Conservation (phyloP, 1,140 invertebrate species). For the Neodiprion fabricii region DNA sequence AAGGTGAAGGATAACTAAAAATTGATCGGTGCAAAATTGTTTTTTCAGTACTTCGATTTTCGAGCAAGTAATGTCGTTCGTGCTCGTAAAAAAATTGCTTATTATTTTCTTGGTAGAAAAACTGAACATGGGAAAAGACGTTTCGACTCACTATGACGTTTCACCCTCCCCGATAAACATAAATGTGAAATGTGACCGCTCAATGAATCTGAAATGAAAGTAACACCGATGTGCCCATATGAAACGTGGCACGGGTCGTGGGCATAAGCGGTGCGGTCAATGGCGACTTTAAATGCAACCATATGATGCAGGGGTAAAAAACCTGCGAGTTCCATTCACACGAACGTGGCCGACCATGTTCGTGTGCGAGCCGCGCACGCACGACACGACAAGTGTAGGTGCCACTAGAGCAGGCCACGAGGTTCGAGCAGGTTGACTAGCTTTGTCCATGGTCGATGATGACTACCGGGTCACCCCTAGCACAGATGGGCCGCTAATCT, state of each 20-base stretch:
- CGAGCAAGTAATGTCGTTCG: not conserved
- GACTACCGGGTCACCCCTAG: constrained; percentile 53
- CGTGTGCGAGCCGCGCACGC: constrained; percentile 12
- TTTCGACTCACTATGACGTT: too few species aligned
- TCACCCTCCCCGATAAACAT: not conserved
- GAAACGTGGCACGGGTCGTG: not conserved
- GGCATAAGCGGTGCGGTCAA: constrained; percentile 41
- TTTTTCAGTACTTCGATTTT: not conserved
- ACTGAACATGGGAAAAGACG: too few species aligned
- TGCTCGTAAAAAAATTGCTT: too few species aligned
- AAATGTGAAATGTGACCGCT: not conserved
- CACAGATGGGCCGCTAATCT: constrained; percentile 63
- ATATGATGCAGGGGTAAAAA: constrained; percentile 52
- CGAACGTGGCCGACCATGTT: constrained; percentile 25
- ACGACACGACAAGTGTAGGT: constrained; percentile 47
- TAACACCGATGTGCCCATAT: not conserved
- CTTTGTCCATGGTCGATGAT: constrained; percentile 56
- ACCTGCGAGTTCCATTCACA: constrained; percentile 35
- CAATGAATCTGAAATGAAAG: not conserved
- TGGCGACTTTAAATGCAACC: constrained; percentile 51
- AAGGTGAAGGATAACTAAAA: not conserved
- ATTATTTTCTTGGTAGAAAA: too few species aligned
- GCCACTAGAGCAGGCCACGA: constrained; percentile 32
- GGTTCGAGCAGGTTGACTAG: constrained; percentile 57
- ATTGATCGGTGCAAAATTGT: not conserved